Base-by-base conservation (phyloP, 2,797 vertebrate genomes). In the Poecilia velifera region DNA sequence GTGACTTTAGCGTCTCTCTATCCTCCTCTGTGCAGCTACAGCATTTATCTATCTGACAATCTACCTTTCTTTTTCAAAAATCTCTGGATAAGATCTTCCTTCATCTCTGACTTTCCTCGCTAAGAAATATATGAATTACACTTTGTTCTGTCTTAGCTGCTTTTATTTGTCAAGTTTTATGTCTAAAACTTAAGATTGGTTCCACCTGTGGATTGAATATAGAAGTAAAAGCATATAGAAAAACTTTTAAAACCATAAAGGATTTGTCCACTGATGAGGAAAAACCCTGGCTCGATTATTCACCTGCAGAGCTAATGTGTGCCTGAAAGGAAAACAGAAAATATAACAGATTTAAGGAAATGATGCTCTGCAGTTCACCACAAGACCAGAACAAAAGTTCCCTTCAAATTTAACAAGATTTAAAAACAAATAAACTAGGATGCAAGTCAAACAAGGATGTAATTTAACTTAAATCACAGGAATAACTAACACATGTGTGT, bases 1-100 rank as follows among this genome's bases (percentile, higher is more conserved):
- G 34, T 77, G 41, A 76, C 14, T 45, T n/a, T 62, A n/a, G 20
- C 72, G 31, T 78, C 49, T 77, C 70, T 76, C 59, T 78, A 12
- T 73, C 12, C 74, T 36, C 76, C 18, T 76, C 14, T 76, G 12
- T 34, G 8, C 53, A 57, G 68, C 53, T 31, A 34, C 59, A 64
- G 28, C 31, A 25, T 74, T 41, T 79, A 70, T 72, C 70, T 79
- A 28, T 70, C 20, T 76, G n/a, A 66, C 39, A 28, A 43, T 72
- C 28, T 66, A 51, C 28, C 39, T 72, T 53, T 59, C 55, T 76
- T 46, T 45, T 45, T 28, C 1, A 7, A 14, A 45, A 28, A 71
- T 13, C 25, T 45, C 13, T 43, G 10, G 22, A n/a, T 13, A 20
- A 70, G 39, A 25, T 70, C 12, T 70, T 70, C 22, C 12, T 71